Evolutionary conservation across 1,140 invertebrate genomes (phyloP).

Genomic region (Aphaenogaster floridana): DNA sequence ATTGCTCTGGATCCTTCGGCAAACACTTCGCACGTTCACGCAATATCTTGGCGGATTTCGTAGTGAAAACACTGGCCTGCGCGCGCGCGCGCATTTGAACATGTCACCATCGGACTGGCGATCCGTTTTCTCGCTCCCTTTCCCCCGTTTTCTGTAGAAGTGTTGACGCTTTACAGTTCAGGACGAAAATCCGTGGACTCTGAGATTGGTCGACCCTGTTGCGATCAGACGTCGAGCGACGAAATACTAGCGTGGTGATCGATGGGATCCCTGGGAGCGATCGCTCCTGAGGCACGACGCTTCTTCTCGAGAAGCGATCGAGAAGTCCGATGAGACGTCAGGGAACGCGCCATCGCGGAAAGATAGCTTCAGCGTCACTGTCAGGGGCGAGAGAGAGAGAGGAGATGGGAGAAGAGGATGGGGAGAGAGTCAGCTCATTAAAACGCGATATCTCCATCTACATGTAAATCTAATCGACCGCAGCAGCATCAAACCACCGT

Average conservation of each 20-base stretch:
- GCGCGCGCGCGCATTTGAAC: slow-evolving; percentile 1
- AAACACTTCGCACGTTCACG: slow-evolving; percentile 41
- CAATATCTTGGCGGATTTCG: slow-evolving; percentile 49
- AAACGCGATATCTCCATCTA: slow-evolving; percentile 81
- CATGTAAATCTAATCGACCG: slow-evolving; percentile 82
- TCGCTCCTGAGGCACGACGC: slow-evolving; percentile 48
- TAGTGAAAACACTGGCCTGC: not conserved
- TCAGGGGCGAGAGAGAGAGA: not conserved
- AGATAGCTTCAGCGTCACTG: slow-evolving; percentile 30
- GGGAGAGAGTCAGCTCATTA: slow-evolving; percentile 75
- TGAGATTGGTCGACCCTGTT: slow-evolving; percentile 25
- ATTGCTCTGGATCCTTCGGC: slow-evolving; percentile 18
- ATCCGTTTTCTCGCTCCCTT: slow-evolving; percentile 12
- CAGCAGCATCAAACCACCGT: slow-evolving; percentile 73
- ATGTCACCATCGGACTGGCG: slow-evolving; percentile 43
- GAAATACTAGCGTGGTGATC: slow-evolving; percentile 52
- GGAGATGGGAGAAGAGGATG: slow-evolving; percentile 7
- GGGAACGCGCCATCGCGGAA: slow-evolving; percentile 42
- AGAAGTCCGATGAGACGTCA: slow-evolving; percentile 53
- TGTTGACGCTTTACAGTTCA: slow-evolving; percentile 22
- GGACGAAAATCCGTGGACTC: slow-evolving; percentile 48
- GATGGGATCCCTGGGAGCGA: slow-evolving; percentile 69
- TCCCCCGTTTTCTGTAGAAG: not conserved
- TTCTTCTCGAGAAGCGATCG: slow-evolving; percentile 35
- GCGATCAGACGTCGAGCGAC: slow-evolving; percentile 51